Evolutionary conservation across 2,113 vertebrate genomes (phyloP), one percentile per base, ranked within the genome.

Genomic region (Cariama cristata): DNA sequence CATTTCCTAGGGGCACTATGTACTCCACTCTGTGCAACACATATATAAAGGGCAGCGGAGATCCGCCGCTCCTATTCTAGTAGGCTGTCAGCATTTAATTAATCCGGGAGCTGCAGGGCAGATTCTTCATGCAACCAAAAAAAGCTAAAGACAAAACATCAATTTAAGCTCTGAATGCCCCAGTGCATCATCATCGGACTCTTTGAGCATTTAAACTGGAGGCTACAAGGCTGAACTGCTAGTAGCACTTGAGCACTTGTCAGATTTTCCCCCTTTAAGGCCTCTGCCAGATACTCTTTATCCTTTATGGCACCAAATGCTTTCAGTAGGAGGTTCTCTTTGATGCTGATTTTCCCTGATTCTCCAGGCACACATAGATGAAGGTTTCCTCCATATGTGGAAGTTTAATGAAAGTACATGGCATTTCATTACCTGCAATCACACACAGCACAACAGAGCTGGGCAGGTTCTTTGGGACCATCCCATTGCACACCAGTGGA

Each of bases 71-170:
- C 60, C 89, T 76, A 1, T 42, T 91, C 62, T 7, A 38, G 49
- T 4, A 44, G 75, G 18, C 63, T 82, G 95, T 53, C 95, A 97
- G 93, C 86, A 88, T 94, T 97, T 98, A 97, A 97, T 98, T 98
- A 98, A 97, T 97, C 93, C 21, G 20, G 80, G 80, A 89, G 91
- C 96, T 96, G 81, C 97, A 90, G 93, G 96, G 96, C 91, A 97
- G 91, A 88, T 91, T 93, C 97, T 93, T 92, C 94, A 42, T 52
- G 71, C 49, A 93, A 82, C 20, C 22, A 27, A 16, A 83, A 76
- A 75, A 79, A 71, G 8, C 56, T 71, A 76, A 95, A 97, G 90
- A 97, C 91, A 96, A 97, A 96, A 86, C 91, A 95, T 91, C 94
- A 92, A 52, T 92, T 97, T 94, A 69, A 94, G 90, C 68, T 92